Conservation (phyloP, 2,888 invertebrate species). For the Carcina quercana region DNA sequence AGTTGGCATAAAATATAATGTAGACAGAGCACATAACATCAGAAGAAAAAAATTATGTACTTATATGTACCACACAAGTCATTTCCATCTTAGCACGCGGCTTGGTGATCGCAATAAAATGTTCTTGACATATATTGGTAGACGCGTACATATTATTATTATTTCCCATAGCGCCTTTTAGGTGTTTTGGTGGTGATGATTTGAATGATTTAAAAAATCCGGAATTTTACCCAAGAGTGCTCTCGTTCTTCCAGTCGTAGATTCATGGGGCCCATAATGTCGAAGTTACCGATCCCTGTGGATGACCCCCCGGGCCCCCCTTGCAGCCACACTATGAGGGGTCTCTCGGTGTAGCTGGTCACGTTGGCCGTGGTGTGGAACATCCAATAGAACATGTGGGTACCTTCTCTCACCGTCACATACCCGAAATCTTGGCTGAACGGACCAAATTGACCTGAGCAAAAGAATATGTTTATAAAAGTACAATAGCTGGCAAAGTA, state of each 20-base stretch:
- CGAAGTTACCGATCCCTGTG: conserved; percentile 90
- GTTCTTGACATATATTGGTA: too few species aligned
- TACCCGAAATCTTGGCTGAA: conserved; percentile 84
- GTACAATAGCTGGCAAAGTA: neutral
- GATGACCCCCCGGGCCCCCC: conserved; percentile 90
- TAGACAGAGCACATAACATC: too few species aligned
- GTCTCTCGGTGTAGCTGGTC: conserved; percentile 75
- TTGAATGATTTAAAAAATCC: too few species aligned
- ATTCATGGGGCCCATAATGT: conserved; percentile 86
- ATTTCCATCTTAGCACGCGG: too few species aligned
- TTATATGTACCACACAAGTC: too few species aligned
- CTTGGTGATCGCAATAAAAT: too few species aligned
- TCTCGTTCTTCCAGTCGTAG: conserved; percentile 76
- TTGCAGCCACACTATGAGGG: conserved; percentile 91
- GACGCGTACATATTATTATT: too few species aligned
- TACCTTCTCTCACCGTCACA: conserved; percentile 81
- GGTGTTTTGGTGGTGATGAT: too few species aligned
- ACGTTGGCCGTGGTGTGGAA: conserved; percentile 82
- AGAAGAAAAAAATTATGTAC: too few species aligned
- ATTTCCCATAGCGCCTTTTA: too few species aligned
- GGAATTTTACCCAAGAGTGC: conserved; percentile 85
- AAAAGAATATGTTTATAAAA: too few species aligned
- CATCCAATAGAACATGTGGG: conserved; percentile 92
- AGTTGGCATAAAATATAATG: too few species aligned
- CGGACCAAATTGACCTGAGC: conserved; percentile 66